Percentiles rank a stretch among this genome's conserved stretches.
Evolutionary conservation across 2,113 vertebrate species (phyloP).

Genomic region (Corvus hawaiiensis): DNA sequence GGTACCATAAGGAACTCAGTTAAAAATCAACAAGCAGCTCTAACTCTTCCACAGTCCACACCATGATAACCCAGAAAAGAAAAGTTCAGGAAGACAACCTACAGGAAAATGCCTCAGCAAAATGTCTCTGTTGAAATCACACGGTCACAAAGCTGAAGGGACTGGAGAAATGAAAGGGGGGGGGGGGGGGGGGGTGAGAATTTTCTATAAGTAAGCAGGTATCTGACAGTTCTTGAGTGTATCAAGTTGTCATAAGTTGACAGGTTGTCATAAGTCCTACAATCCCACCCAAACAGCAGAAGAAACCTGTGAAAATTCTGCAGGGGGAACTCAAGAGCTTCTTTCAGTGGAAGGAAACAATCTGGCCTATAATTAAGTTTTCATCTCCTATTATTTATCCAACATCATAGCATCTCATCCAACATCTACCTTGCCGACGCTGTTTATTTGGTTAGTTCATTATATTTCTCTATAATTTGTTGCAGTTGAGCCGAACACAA

Average conservation of each 20-base stretch:
- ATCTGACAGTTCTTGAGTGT: not conserved
- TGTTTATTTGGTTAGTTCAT: constrained; percentile 65
- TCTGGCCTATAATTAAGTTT: constrained; percentile 59
- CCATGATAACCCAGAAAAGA: not conserved
- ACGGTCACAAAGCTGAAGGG: not conserved
- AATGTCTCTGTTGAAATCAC: not conserved
- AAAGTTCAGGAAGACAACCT: not conserved
- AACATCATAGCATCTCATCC: constrained; percentile 34
- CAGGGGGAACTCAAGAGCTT: constrained; percentile 55
- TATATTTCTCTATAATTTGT: constrained; percentile 62
- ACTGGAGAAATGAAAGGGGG: not conserved
- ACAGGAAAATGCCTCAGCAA: not conserved
- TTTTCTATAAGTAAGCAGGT: not conserved
- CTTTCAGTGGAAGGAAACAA: constrained; percentile 8
- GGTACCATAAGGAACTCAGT: not conserved
- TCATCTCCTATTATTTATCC: constrained; percentile 61
- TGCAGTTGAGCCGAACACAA: constrained; percentile 37
- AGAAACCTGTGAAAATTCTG: constrained; percentile 40
- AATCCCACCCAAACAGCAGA: not conserved
- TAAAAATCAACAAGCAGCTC: not conserved
- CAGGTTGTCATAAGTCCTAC: not conserved
- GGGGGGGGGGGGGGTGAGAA: not conserved
- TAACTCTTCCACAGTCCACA: not conserved
- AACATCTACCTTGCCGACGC: constrained; percentile 55
- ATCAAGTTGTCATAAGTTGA: not conserved